These are phyloP conservation scores for Epistrophe eligans DNA, from an alignment of 2,888 invertebrate genomes.

Conservation along the genomic window DNA sequence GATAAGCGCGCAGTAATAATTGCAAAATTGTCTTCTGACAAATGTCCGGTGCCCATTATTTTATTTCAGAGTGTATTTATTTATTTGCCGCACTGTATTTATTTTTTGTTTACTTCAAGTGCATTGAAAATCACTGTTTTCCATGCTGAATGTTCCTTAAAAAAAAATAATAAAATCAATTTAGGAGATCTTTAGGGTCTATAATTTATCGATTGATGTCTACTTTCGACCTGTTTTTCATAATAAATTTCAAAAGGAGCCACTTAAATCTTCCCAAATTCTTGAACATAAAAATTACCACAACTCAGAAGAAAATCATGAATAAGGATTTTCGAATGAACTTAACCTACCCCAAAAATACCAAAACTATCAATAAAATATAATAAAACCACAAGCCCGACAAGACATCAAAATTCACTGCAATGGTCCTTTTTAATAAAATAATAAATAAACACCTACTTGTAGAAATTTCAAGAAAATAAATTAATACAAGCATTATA, in stretches of 20 bases:
- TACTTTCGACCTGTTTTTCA: neutral
- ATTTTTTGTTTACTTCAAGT: too few relatives aligned
- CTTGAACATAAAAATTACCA: neutral
- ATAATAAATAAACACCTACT: neutral
- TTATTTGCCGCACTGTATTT: too few relatives aligned
- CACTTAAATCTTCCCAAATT: neutral
- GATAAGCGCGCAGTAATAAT: too few relatives aligned
- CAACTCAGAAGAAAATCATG: neutral
- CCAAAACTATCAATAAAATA: neutral
- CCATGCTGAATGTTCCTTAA: neutral
- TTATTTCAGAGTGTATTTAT: too few relatives aligned
- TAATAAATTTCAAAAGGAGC: neutral
- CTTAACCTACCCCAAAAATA: neutral
- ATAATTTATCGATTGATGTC: neutral
- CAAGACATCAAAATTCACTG: slow-evolving; percentile 8
- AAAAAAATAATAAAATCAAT: neutral
- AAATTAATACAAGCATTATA: slow-evolving; percentile 54
- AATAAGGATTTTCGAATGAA: neutral
- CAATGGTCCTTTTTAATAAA: slow-evolving; percentile 13
- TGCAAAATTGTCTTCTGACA: too few relatives aligned
- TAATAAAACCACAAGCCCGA: neutral
- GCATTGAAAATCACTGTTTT: neutral
- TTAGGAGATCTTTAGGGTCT: neutral
- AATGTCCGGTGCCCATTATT: too few relatives aligned
- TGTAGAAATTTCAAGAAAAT: slow-evolving; percentile 17